These are phyloP conservation scores for Nibea coibor DNA, from an alignment of 2,113 vertebrate genomes.

Conservation along the genomic window DNA sequence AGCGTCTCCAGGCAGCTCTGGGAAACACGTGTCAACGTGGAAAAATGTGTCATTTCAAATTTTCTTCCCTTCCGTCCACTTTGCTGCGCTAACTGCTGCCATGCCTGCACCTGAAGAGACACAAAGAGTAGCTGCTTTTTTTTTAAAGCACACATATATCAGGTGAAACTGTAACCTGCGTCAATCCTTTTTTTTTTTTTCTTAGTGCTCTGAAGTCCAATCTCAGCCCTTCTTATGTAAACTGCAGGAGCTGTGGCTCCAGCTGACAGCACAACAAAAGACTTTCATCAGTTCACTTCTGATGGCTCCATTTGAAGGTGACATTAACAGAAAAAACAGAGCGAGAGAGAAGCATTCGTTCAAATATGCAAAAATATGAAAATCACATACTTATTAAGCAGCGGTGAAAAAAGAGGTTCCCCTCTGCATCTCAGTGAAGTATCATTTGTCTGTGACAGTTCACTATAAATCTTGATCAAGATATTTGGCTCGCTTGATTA, in stretches of 20 bases:
- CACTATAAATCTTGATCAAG: constrained; percentile 10
- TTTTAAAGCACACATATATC: constrained; percentile 14
- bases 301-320: constrained; percentile 62
- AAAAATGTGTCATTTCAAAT: neutral
- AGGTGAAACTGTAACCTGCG: constrained; percentile 41
- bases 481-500: constrained; percentile 14
- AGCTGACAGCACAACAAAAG: constrained; percentile 49
- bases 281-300: constrained; percentile 52
- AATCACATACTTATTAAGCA: constrained; percentile 28
- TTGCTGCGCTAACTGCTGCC: constrained; percentile 14
- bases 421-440: neutral
- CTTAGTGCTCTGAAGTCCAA: constrained; percentile 41
- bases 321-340: constrained; percentile 30
- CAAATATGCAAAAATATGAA: constrained; percentile 55
- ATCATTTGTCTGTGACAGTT: neutral
- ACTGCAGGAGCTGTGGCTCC: constrained; percentile 60
- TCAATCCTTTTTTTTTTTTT: constrained; percentile 38
- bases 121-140: neutral
- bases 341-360: neutral
- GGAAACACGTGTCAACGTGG: constrained; percentile 11
- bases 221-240: constrained; percentile 47
- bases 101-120: constrained; percentile 1
- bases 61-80: constrained; percentile 5
- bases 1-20: constrained; percentile 9
- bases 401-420: neutral